Base-by-base conservation (phyloP, 92 coral and sea anemone genomes). In the Heliopora coerulea region DNA sequence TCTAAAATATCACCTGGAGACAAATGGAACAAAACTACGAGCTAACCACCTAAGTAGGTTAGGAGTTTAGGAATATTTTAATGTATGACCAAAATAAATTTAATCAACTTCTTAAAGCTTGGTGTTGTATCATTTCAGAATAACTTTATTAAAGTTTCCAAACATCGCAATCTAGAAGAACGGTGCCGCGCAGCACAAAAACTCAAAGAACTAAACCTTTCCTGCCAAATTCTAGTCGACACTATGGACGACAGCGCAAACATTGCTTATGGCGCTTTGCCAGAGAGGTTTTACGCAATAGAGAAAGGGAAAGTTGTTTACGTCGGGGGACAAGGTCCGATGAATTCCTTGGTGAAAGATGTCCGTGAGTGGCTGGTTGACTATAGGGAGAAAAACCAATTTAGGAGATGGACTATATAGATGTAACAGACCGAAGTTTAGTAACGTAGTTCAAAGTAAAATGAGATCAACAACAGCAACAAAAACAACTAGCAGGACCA, bases 241-340 rank as follows among this genome's bases (percentile, higher is more conserved):
- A 80, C 85, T 10, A 75, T 87, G 73, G 90, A 80, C 3, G 83
- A 91, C 40, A 79, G 80, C 41, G 97, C 97, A 1, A 91, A 85
- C 67, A 61, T 60, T 30, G 90, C 90, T 9, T 91, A 82, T 70
- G 97, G 90, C 35, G 97, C 92, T n/a, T 64, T 91, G 81, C 97
- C 97, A 19, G 88, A 84, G 32, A 79, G 97, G 41, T 82, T 88
- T 14, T 86, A 76, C 30, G 83, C 89, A 64, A 91, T 91, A 54
- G 87, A 85, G 64, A 79, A 88, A 72, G 85, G 89, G 1, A 72
- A 67, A 76, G 90, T 86, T 19, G 86, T 79, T 31, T 91, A 88
- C n/a, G 80, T 80, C 0, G 92, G 97, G 24, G 97, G 97, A 32
- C 74, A 83, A 26, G 97, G 97, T 0, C 97, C 97, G 0, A 78